Conservation (phyloP, 2,888 invertebrate species). For the Cataglyphis cursor region DNA sequence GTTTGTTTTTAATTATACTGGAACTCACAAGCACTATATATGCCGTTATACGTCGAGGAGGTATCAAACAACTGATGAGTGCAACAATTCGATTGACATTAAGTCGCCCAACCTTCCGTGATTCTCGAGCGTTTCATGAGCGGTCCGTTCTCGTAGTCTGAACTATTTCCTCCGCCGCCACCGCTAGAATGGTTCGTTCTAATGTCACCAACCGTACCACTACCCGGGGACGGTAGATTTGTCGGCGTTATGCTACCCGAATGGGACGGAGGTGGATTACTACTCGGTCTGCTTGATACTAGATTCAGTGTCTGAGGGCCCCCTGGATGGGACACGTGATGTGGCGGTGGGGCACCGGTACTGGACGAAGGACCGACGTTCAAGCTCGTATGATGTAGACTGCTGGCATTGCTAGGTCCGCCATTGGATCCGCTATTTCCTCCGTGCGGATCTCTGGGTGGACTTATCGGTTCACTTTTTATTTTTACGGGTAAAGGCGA, state of each 20-base stretch:
- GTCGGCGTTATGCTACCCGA: conserved; percentile 94
- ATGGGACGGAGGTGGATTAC: conserved; percentile 85
- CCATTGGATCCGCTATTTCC: conserved; percentile 82
- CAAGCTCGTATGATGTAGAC: conserved; percentile 86
- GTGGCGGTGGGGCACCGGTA: conserved; percentile 80
- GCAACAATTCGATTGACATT: conserved; percentile 86
- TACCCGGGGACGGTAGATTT: conserved; percentile 91
- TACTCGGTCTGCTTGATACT: conserved; percentile 84
- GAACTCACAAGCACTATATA: conserved; percentile 78
- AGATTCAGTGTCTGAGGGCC: conserved; percentile 83
- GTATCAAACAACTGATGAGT: conserved; percentile 75
- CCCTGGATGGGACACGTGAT: conserved; percentile 81
- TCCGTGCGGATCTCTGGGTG: conserved; percentile 93
- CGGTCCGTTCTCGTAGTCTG: conserved; percentile 90
- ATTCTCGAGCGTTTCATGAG: conserved; percentile 95
- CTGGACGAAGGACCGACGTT: conserved; percentile 84
- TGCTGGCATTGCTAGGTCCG: conserved; percentile 87
- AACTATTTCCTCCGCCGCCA: conserved; percentile 87
- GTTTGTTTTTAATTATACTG: conserved; percentile 68
- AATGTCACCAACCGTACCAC: conserved; percentile 88
- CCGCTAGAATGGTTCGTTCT: conserved; percentile 83
- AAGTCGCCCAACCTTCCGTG: conserved; percentile 96
- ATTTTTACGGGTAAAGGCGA: conserved; percentile 95
- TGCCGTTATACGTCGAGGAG: conserved; percentile 80
- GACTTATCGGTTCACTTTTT: conserved; percentile 98